Base-by-base conservation (phyloP, 1,140 invertebrate species). In the Rhopalosiphum maidis region DNA sequence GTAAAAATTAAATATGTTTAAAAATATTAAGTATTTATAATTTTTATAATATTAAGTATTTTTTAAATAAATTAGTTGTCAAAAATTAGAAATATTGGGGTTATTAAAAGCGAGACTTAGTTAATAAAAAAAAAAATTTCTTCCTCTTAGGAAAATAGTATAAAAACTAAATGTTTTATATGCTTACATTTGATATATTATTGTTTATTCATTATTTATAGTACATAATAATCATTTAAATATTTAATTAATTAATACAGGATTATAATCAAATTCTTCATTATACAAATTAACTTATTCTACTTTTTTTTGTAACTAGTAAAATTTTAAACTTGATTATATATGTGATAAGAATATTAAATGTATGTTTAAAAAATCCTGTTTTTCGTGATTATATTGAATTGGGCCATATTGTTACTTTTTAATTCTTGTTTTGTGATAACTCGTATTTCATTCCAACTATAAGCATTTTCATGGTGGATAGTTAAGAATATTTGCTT, bases 1-100 rank as follows among this genome's bases (percentile, higher is more conserved):
- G 22, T 93, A 93, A 93, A 93, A 91, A 82, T 90, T n/a, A 51
- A 91, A 91, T 55, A 37, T 55, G 46, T 91, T 77, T 83, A 25
- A 91, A 91, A 91, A 91, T 18, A 77, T 77, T 77, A 77, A 77
- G 60, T 77, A 77, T 77, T 77, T 77, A 77, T 77, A 77, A 77
- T 77, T 77, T 77, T 77, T 77, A 77, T 77, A 77, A 77, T 77
- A 77, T 83, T 83, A 37, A 91, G 43, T 48, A 37, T 82, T 91
- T 90, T 90, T 46, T 41, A 55, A 89, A 88, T 9, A 86, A 54
- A 88, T 37, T 37, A 89, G 88, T 30, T 89, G 88, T 89, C 41
- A 23, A 68, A 22, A 68, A 2, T 68, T 68, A 68, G 37, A 43
- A 37, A 90, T n/a, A 68, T 68, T 43, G 25, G 37, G n/a, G 30